A percentile compares a stretch with the other conserved stretches of the same genome.
These are phyloP conservation scores for Alosa sapidissima DNA, from an alignment of 2,797 vertebrate genomes.

Conservation along the genomic window DNA sequence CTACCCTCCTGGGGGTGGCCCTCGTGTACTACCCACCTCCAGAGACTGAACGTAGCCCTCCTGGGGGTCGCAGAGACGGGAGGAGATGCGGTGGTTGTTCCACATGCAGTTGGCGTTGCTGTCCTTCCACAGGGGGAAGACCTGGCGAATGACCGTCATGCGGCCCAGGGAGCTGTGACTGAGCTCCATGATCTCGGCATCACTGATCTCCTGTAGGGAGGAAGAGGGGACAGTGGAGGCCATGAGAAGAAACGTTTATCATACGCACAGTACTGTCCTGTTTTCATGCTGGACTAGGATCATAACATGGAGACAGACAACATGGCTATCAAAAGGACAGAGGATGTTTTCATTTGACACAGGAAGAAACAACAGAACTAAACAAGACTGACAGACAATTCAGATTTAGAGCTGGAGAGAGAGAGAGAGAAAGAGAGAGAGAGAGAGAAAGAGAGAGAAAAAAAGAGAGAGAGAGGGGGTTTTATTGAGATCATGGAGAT, in stretches of 20 bases:
- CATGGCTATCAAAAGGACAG: no score
- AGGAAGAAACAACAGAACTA: no score
- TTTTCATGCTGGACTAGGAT: no score
- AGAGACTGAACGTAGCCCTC: constrained; percentile 96
- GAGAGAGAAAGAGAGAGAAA: background rate
- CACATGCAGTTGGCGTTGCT: constrained; percentile 86
- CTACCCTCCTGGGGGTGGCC: background rate
- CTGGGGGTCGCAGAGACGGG: constrained; percentile 92
- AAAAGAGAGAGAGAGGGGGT: background rate
- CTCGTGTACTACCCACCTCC: constrained; percentile 73
- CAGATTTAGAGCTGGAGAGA: no score
- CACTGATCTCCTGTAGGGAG: constrained; percentile 89
- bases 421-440: background rate
- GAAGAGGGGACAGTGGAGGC: no score
- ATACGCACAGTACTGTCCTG: background rate
- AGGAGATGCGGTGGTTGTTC: constrained; percentile 93
- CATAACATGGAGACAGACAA: no score
- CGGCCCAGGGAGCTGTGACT: constrained; percentile 90
- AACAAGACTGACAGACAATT: no score
- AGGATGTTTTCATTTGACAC: no score
- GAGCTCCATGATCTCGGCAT: constrained; percentile 91
- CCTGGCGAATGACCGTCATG: constrained; percentile 95
- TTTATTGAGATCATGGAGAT: background rate
- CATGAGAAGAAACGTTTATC: background rate
- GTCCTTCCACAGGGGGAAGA: constrained; percentile 88